These are phyloP conservation scores for Petrocephalus microphthalmus DNA, from an alignment of 2,113 vertebrate species.

Conservation along the genomic window DNA sequence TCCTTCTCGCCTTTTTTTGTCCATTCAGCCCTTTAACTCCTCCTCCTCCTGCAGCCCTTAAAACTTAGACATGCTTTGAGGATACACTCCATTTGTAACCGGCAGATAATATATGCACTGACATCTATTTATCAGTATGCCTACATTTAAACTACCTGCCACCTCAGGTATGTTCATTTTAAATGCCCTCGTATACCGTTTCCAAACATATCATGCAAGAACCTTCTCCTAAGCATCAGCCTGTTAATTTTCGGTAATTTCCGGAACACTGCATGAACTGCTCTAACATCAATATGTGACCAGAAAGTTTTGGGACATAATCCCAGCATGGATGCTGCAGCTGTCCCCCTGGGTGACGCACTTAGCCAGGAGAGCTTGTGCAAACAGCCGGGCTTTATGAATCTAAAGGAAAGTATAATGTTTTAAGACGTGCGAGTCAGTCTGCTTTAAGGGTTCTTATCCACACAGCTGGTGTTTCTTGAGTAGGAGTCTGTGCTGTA, in stretches of 20 bases:
- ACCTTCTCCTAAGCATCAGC: background rate
- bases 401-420: background rate
- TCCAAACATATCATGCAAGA: background rate
- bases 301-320: background rate
- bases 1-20: background rate
- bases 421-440: background rate
- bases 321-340: background rate
- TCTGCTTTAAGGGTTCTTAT: constrained; percentile 1
- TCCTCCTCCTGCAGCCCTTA: constrained; percentile 9
- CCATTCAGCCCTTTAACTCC: constrained; percentile 18
- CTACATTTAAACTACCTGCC: background rate
- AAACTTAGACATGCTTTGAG: constrained; percentile 9
- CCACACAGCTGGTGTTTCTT: background rate
- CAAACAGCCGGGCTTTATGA: constrained; percentile 2
- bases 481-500: background rate
- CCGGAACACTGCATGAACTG: background rate
- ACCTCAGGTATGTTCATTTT: background rate
- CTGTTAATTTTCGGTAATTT: background rate
- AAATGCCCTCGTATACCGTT: background rate
- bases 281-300: background rate
- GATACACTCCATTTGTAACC: background rate
- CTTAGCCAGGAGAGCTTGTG: background rate
- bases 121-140: background rate
- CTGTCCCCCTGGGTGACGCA: background rate
- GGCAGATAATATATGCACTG: background rate